phyloP scores from a whole-genome alignment of 2,888 invertebrate genomes.

The Parascotia fuliginaria region DNA sequence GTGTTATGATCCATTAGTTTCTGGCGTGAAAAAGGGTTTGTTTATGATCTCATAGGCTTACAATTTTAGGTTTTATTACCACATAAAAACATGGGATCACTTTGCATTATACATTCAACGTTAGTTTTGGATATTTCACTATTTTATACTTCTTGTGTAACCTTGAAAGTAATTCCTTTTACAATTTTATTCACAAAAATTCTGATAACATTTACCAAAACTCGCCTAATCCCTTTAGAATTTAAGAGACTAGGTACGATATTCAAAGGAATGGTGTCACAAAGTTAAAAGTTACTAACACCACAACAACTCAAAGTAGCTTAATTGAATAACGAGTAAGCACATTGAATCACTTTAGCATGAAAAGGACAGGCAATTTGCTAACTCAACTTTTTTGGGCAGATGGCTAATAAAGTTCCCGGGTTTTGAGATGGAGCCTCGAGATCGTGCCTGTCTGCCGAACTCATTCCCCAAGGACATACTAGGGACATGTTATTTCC shows the following conservation, averaged over 20 bases:
- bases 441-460: slow-evolving; percentile 92
- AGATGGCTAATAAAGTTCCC: slow-evolving; percentile 92
- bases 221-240: background rate
- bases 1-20: slow-evolving; percentile 45
- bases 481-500: slow-evolving; percentile 94
- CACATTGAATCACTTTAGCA: slow-evolving; percentile 2
- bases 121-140: background rate
- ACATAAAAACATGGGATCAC: slow-evolving; percentile 13
- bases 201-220: background rate
- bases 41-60: slow-evolving; percentile 32
- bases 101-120: background rate
- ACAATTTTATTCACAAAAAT: too few relatives aligned
- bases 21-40: slow-evolving; percentile 37
- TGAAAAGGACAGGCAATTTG: slow-evolving; percentile 11
- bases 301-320: slow-evolving; percentile 12
- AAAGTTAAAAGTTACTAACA: slow-evolving; percentile 1
- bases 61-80: slow-evolving; percentile 25
- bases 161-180: too few relatives aligned
- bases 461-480: slow-evolving; percentile 93
- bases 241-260: background rate
- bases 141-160: too few relatives aligned
- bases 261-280: background rate
- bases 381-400: slow-evolving; percentile 30
- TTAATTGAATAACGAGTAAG: slow-evolving; percentile 13
- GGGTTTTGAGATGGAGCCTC: slow-evolving; percentile 91